Base-by-base conservation (phyloP, 2,113 vertebrate species). In the Mola mola region DNA sequence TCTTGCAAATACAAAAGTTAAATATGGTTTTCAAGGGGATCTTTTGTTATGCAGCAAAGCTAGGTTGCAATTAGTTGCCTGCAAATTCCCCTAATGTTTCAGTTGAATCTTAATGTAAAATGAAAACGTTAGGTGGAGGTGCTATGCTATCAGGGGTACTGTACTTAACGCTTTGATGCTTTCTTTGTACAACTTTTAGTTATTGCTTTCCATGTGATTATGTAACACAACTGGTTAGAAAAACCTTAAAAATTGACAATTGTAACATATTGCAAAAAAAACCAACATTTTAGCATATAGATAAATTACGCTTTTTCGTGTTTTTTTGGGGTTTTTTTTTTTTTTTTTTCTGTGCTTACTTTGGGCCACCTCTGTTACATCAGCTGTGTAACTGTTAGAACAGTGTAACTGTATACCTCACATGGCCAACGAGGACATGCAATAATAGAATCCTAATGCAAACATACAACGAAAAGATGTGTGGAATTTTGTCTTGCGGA, bases 371-470 rank as follows among this genome's bases (percentile, higher is more conserved):
- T 34, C n/a, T n/a, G n/a, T n/a, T n/a, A n/a, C n/a, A 5, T 12
- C n/a, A 56, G 17, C 15, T 55, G 17, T 22, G 15, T 48, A 24
- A 40, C 9, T 46, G 42, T 64, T 31, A 12, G 56, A 56, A 46
- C 41, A 57, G 42, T 61, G 40, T 63, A 33, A 75, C 59, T 70
- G 70, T 85, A 65, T 87, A 84, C 84, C 87, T 87, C 78, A 77
- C 53, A 62, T 22, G 24, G 79, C 79, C 78, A 28, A 37, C 38
- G 37, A 72, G 67, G 80, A 52, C 82, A 76, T 66, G 82, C 80
- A 83, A 78, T 83, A 70, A 76, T 70, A 48, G 61, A 72, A 68
- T 87, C 82, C 81, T 84, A 77, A 75, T 73, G 72, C 74, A 81
- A 75, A 55, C 17, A 19, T 66, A 44, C 28, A 57, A 52, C 41